phyloP scores from a whole-genome alignment of 2,113 vertebrate species.

The Nothocercus nigrocapillus region DNA sequence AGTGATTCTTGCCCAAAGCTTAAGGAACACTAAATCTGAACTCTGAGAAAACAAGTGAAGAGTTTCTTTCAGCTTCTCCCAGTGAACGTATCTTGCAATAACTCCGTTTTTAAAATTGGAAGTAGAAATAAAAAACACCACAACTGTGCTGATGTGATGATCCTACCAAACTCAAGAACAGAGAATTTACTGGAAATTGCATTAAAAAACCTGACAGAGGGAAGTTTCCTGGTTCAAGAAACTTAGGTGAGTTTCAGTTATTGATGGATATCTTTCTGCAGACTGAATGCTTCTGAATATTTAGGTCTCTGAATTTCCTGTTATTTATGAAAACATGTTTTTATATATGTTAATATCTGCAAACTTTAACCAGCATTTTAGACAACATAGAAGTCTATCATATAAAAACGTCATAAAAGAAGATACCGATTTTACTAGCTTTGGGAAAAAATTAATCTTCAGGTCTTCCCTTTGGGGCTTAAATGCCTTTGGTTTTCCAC shows the following conservation, averaged over 20 bases:
- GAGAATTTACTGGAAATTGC: not conserved
- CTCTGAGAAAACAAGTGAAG: not conserved
- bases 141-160: not conserved
- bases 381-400: not conserved
- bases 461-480: not conserved
- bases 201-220: not conserved
- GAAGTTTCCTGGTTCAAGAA: not conserved
- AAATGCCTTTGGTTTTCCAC: not conserved
- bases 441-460: constrained; percentile 9
- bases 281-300: not conserved
- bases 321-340: not conserved
- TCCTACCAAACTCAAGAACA: not conserved
- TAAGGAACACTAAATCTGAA: not conserved
- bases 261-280: not conserved
- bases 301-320: not conserved
- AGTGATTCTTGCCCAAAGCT: not conserved
- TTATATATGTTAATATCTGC: not conserved
- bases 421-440: not conserved
- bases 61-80: not conserved
- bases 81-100: not conserved
- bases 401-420: not conserved
- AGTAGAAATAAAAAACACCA: not conserved
- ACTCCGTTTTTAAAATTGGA: not conserved
- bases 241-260: not conserved
- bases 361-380: not conserved